A percentile compares a stretch with the other conserved stretches of the same genome.
Evolutionary conservation across 2,888 invertebrate species (phyloP).

Genomic region (Magallana nippona): DNA sequence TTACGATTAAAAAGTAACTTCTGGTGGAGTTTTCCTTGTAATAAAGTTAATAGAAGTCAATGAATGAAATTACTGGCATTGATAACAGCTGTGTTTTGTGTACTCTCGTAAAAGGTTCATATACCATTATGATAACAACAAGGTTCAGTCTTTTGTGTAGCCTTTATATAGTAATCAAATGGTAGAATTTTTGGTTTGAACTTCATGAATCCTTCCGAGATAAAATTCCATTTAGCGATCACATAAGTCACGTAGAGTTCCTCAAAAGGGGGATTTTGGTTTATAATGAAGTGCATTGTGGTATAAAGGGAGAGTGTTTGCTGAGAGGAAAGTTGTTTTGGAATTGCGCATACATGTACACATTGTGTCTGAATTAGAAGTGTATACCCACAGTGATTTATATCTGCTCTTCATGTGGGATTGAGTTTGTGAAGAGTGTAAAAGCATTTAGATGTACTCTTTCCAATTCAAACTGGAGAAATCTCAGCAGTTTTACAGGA

Average conservation of each 20-base stretch:
- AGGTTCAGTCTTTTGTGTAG: not conserved
- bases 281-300: conserved; percentile 27
- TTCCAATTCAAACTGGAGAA: not conserved
- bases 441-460: conserved; percentile 22
- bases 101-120: conserved; percentile 18
- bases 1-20: not conserved
- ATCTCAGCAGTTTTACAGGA: not conserved
- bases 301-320: not conserved
- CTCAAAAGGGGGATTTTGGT: conserved; percentile 26
- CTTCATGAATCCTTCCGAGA: not conserved
- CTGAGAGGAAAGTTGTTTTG: conserved; percentile 1
- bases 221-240: conserved; percentile 29
- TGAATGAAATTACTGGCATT: conserved; percentile 1
- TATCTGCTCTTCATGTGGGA: not conserved
- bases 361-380: not conserved
- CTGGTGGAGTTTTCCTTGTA: not conserved
- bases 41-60: conserved; percentile 25
- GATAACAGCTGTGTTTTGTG: conserved; percentile 15
- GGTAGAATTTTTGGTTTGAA: conserved; percentile 31
- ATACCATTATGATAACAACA: conserved; percentile 25
- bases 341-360: conserved; percentile 20
- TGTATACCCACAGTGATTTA: conserved; percentile 2
- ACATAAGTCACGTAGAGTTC: conserved; percentile 11
- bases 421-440: conserved; percentile 4
- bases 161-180: conserved; percentile 27